Base-by-base conservation (phyloP, 1,140 invertebrate genomes). In the Dendroctonus ponderosae region DNA sequence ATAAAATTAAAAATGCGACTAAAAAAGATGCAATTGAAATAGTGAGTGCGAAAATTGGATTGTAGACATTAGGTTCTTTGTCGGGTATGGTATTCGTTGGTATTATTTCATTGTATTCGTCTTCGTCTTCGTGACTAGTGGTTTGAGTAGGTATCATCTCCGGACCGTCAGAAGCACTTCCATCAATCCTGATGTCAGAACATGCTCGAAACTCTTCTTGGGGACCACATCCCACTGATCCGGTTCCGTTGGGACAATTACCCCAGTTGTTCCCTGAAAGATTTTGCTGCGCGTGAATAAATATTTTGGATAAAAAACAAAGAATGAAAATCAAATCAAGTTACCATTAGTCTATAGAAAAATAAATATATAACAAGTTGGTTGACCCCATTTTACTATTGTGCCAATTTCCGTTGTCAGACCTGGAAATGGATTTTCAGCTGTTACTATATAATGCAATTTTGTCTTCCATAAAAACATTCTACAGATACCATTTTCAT, bases 181-280 rank as follows among this genome's bases (percentile, higher is more conserved):
- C 74, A 2, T 68, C 67, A 8, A 96, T 89, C 2, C 84, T 80
- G 8, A 95, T 87, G 73, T 95, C 93, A 0, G 92, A 87, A 71
- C 93, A 95, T 0, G 90, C 88, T 7, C 92, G 83, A 75, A 95
- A 96, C 74, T 93, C 90, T 76, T 94, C 92, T 77, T 94, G 92
- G 0, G 88, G 87, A 0, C 92, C 92, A 75, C 92, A 94, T 3
- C 91, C 91, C 3, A 93, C 86, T 0, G 84, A 85, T 42, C 85
- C 88, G 44, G 84, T 85, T 3, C 88, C 89, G 72, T 91, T 87
- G 26, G 81, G 82, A 73, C 90, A 91, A 0, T 82, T 85, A 0
- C 89, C 89, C 89, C 89, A 91, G 74, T 90, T 91, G 72, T 91
- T 91, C 0, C 77, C 77, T 78, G 41, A 26, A 26, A 26, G 1